A percentile compares a stretch with the other conserved stretches of the same genome.
Conservation (phyloP, 2,888 invertebrate species). For the Cancer borealis region DNA sequence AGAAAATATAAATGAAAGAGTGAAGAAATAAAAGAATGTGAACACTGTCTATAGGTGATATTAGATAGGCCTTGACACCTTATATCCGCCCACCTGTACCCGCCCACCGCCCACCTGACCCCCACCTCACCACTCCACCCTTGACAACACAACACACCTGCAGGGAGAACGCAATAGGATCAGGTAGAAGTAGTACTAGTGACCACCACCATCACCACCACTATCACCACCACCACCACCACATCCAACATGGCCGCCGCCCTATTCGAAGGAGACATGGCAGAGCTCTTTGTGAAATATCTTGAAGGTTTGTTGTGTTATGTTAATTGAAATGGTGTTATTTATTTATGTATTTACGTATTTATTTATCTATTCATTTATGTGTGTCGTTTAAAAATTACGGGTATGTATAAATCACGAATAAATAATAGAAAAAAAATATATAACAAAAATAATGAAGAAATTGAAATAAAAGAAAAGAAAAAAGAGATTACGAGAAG, state of each 20-base stretch:
- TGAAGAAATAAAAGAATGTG: not conserved
- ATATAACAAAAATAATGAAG: too few relatives aligned
- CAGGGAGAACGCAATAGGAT: not conserved
- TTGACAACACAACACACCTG: constrained; percentile 21
- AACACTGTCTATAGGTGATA: not conserved
- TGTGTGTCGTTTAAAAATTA: too few relatives aligned
- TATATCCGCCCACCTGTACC: not conserved
- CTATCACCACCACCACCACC: not conserved
- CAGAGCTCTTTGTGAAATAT: constrained; percentile 9
- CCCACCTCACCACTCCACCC: not conserved
- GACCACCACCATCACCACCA: not conserved
- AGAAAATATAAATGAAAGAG: not conserved
- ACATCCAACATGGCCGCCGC: not conserved
- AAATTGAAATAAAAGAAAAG: too few relatives aligned
- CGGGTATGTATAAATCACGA: too few relatives aligned
- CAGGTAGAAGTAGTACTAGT: too few relatives aligned
- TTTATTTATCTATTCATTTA: too few relatives aligned
- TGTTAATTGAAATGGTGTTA: too few relatives aligned
- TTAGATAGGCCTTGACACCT: not conserved
- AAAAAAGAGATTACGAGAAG: too few relatives aligned
- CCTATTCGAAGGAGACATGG: not conserved
- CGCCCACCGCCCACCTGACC: not conserved
- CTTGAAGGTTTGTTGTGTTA: constrained; percentile 21
- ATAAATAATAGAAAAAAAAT: too few relatives aligned
- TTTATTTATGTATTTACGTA: too few relatives aligned